Base-by-base conservation (phyloP, 2,888 invertebrate species). In the Tryphoninae sp. region DNA sequence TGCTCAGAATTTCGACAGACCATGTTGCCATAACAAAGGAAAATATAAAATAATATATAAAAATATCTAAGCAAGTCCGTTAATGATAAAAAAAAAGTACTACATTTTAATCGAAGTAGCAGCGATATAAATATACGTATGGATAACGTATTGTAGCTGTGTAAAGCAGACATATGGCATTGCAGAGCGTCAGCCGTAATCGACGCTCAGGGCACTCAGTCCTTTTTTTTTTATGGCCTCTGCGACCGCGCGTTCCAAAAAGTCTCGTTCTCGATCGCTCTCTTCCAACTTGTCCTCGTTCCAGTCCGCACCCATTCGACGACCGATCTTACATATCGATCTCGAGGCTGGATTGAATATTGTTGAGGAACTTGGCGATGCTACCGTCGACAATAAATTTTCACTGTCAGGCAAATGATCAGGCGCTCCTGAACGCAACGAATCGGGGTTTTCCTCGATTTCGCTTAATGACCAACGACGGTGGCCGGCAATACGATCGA, bases 201-300 rank as follows among this genome's bases (percentile, higher is more conserved):
- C 91, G 9, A 90, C 91, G 42, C 89, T 91, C 7, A 90, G 87
- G n/a, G 90, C 89, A 83, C 90, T 94, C 53, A 96, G 92, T 40
- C 96, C 96, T 91, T 96, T 96, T 89, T 95, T 95, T 89, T 95
- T 94, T 84, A 96, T 96, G 45, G 96, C 96, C 87, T 94, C 95
- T 59, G 95, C 93, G n/a, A 96, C 95, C n/a, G 96, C 96, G 68
- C 95, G 93, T 92, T 95, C 95, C 84, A 96, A 91, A 88, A 96
- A 95, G 87, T 95, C 95, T 73, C 91, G 89, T 19, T 90, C 90
- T 26, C 90, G 88, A 84, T 91, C 88, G 78, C 86, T 89, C 45
- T 90, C 90, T 55, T 89, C 88, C 58, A 80, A 80, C 79, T 86
- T 89, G 42, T 90, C 88, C 40, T 86, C 84, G 33, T 86, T 84